Evolutionary conservation across 2,888 invertebrate genomes (phyloP).

Genomic region (Monoplex corrugatus): DNA sequence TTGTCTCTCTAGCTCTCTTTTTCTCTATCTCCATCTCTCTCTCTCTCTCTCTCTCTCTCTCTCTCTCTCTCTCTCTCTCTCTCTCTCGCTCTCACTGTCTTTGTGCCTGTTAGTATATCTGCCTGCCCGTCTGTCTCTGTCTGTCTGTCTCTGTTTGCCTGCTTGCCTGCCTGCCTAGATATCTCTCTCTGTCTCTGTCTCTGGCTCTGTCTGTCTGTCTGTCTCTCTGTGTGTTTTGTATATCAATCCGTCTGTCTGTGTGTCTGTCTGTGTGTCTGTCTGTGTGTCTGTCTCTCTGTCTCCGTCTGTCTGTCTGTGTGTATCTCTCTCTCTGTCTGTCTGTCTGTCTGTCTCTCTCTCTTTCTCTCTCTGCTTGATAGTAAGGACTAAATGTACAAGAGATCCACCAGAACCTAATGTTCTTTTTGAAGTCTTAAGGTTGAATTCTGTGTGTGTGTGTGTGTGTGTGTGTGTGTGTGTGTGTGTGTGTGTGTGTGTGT

Average conservation of each 20-base stretch:
- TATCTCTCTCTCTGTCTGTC: not conserved
- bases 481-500: not conserved
- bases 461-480: not conserved
- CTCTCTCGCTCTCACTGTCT: too few species aligned
- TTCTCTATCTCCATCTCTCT: too few species aligned
- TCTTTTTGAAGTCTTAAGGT: not conserved
- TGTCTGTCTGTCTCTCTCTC: not conserved
- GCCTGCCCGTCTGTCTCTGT: too few species aligned
- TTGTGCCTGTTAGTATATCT: too few species aligned
- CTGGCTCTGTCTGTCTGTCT: not conserved
- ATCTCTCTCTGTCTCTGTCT: not conserved
- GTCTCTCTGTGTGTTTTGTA: not conserved
- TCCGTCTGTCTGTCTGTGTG: not conserved
- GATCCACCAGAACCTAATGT: not conserved
- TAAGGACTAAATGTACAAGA: not conserved
- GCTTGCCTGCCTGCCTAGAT: too few species aligned
- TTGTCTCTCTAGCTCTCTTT: too few species aligned
- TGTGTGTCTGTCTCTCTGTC: not conserved
- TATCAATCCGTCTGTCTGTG: not conserved
- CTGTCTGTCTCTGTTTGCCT: too few species aligned
- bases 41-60: too few species aligned
- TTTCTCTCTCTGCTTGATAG: not conserved
- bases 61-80: too few species aligned
- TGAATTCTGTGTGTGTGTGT: not conserved
- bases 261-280: not conserved